Evolutionary conservation across 2,113 vertebrate species (phyloP).

Genomic region (Pteruthius melanotis): DNA sequence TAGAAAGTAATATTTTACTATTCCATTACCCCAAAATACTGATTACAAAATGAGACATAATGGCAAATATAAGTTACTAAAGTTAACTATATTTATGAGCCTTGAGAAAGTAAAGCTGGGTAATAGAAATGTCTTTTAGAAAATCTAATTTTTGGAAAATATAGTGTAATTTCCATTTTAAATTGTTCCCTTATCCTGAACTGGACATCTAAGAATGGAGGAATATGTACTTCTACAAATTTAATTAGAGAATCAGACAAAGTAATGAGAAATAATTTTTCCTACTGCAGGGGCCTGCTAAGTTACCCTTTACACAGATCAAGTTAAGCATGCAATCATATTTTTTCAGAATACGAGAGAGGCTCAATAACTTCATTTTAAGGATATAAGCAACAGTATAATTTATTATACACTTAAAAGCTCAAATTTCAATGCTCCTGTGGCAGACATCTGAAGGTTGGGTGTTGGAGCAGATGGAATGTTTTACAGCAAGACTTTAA

Average conservation of each 20-base stretch:
- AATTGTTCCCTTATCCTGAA: background rate
- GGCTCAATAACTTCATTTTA: conserved; percentile 1
- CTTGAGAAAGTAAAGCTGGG: background rate
- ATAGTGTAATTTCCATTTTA: background rate
- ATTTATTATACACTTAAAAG: conserved; percentile 26
- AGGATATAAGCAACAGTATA: background rate
- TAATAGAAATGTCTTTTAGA: background rate
- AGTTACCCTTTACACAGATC: background rate
- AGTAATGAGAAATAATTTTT: background rate
- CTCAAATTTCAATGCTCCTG: background rate
- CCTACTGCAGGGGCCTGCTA: background rate
- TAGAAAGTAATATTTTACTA: background rate
- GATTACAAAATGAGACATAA: background rate
- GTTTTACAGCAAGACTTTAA: background rate
- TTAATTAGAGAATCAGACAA: background rate
- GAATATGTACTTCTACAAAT: background rate
- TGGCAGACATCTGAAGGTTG: background rate
- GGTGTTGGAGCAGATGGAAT: conserved; percentile 54
- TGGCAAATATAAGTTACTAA: background rate
- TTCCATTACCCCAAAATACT: background rate
- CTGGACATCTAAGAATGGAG: background rate
- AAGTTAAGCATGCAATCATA: background rate
- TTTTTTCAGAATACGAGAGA: background rate
- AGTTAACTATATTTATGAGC: background rate
- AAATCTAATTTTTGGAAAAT: background rate